Conservation (phyloP, 1,140 invertebrate species). For the Panulirus ornatus region DNA sequence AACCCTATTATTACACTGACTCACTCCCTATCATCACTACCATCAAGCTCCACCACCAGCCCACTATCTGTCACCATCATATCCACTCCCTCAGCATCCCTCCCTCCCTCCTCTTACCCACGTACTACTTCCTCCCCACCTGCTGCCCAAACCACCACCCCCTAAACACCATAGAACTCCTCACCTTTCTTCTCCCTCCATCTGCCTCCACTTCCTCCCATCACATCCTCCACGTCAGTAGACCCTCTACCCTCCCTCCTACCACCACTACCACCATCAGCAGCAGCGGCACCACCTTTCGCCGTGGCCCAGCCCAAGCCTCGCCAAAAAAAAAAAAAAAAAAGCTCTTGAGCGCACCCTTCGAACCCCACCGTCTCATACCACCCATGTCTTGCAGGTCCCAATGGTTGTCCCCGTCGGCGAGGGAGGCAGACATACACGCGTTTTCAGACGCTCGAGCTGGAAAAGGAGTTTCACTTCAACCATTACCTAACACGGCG, state of each 20-base stretch:
- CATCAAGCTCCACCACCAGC: no score
- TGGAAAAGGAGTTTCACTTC: conserved; percentile 70
- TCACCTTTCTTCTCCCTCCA: background rate
- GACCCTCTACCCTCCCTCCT: background rate
- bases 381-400: conserved; percentile 84
- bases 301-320: no score
- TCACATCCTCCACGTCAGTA: background rate
- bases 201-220: background rate
- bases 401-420: conserved; percentile 95
- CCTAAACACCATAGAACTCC: no score
- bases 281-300: background rate
- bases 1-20: no score
- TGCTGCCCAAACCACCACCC: no score
- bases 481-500: conserved; percentile 66
- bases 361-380: background rate
- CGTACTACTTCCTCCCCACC: background rate
- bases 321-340: background rate
- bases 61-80: background rate
- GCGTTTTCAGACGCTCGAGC: conserved; percentile 93
- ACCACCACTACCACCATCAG: background rate
- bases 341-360: no score
- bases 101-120: no score
- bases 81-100: background rate
- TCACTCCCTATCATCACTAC: no score
- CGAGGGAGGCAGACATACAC: conserved; percentile 97